Evolutionary conservation across 2,888 invertebrate genomes (phyloP).

Genomic region (Chalcis sispes): DNA sequence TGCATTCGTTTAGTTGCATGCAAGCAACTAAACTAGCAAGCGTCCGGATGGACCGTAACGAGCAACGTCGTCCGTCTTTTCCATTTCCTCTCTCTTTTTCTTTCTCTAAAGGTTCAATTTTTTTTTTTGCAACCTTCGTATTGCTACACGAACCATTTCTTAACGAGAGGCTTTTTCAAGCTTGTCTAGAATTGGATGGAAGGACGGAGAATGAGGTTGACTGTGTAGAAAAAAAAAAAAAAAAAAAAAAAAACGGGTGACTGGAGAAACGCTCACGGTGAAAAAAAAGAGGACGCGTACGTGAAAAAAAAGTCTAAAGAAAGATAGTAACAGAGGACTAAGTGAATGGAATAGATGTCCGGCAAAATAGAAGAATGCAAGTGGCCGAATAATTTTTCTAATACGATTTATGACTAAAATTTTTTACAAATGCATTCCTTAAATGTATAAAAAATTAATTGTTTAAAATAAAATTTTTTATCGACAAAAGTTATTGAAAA

Average conservation of each 20-base stretch:
- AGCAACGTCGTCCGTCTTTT: slow-evolving; percentile 11
- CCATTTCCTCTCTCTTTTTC: slow-evolving; percentile 7
- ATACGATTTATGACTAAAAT: too few species aligned
- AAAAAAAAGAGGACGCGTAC: slow-evolving; percentile 33
- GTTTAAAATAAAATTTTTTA: too few species aligned
- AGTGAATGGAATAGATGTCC: slow-evolving; percentile 55
- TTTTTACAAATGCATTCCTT: too few species aligned
- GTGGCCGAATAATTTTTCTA: slow-evolving; percentile 28
- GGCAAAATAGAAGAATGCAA: slow-evolving; percentile 45
- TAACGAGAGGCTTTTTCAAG: slow-evolving; percentile 37
- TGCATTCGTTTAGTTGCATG: slow-evolving; percentile 32
- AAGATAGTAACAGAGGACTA: slow-evolving; percentile 48
- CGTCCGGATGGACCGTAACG: slow-evolving; percentile 42
- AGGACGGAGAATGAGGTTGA: slow-evolving; percentile 14
- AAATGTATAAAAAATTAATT: too few species aligned
- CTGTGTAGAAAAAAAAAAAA: slow-evolving; percentile 42
- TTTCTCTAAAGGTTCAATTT: slow-evolving; percentile 45
- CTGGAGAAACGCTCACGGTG: slow-evolving; percentile 3
- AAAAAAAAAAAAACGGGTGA: slow-evolving; percentile 34
- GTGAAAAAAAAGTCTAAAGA: slow-evolving; percentile 40
- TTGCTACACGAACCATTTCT: slow-evolving; percentile 30
- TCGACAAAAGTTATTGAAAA: too few species aligned
- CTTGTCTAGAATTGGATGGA: slow-evolving; percentile 44
- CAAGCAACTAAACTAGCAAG: neutral
- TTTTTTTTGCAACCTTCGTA: slow-evolving; percentile 54